Evolutionary conservation across 2,113 vertebrate genomes (phyloP), one percentile per base, ranked within the genome.

Genomic region (Oreochromis niloticus): DNA sequence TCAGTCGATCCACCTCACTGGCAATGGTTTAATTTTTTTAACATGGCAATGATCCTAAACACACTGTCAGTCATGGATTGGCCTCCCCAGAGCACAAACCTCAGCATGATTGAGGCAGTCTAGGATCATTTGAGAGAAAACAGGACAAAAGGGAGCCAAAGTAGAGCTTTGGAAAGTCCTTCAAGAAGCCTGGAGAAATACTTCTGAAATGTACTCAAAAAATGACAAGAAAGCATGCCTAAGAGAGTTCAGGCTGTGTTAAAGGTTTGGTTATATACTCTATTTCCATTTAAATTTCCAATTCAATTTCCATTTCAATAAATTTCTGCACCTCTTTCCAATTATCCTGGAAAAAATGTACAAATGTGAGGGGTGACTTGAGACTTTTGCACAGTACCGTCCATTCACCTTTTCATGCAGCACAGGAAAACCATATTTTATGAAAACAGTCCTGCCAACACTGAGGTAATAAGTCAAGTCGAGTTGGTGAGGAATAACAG

Each of bases 341-440:
- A 71, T 1, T 24, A 43, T 16, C 12, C 36, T 43, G n/a, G n/a
- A 71, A 43, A 43, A 43, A 41, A 43, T 16, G 1, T 41, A 2
- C 12, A 71, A 71, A 71, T 24, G n/a, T 71, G 66, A 71, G n/a
- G 19, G 36, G 36, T 43, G 36, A 24, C 7, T 5, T 14, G 7
- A 71, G 66, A 71, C 66, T 43, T 71, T 71, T 71, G 36, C 66
- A 24, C 66, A 71, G 66, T 43, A 71, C 66, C 24, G 4, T 71
- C 36, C n/a, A 43, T 9, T 43, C 36, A 71, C 12, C 39, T 43
- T 71, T 24, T 71, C 39, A 24, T 43, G 41, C 24, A 16, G 66
- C 41, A 46, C 68, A 73, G 41, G 68, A 46, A 73, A 73, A 46
- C 22, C 41, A 46, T 17, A 73, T 6, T 73, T 73, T 27, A 73